Percentiles rank a stretch among this genome's conserved stretches.
Conservation (phyloP, 1,140 invertebrate genomes). For the Doryteuthis pealeii region DNA sequence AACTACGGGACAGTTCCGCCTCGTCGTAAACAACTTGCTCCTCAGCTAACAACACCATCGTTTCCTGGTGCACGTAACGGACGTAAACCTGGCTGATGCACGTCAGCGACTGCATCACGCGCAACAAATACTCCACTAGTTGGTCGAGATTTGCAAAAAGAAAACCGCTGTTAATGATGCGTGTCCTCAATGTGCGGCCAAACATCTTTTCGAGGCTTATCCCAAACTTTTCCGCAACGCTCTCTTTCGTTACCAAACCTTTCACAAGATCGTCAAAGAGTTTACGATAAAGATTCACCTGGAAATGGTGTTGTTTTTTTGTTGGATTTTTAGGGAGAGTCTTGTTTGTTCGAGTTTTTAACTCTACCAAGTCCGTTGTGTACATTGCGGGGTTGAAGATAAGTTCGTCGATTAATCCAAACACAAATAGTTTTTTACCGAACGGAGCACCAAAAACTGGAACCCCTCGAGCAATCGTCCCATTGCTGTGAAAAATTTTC, state of each 20-base stretch:
- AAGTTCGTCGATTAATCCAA: slow-evolving; percentile 54
- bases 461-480: slow-evolving; percentile 41
- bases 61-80: slow-evolving; percentile 47
- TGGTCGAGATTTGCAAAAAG: slow-evolving; percentile 26
- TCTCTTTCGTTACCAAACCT: slow-evolving; percentile 36
- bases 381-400: slow-evolving; percentile 46
- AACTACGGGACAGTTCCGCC: slow-evolving; percentile 26
- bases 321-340: slow-evolving; percentile 43
- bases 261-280: slow-evolving; percentile 50
- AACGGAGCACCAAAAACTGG: slow-evolving; percentile 55
- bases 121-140: slow-evolving; percentile 38
- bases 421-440: slow-evolving; percentile 42
- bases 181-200: slow-evolving; percentile 30
- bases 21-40: slow-evolving; percentile 34
- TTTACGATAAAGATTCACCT: slow-evolving; percentile 44
- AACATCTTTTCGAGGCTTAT: slow-evolving; percentile 34
- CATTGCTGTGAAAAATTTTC: slow-evolving; percentile 37
- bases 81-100: slow-evolving; percentile 39
- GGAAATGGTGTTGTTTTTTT: slow-evolving; percentile 38
- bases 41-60: slow-evolving; percentile 29
- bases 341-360: slow-evolving; percentile 47
- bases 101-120: slow-evolving; percentile 36
- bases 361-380: slow-evolving; percentile 41
- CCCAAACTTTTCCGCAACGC: slow-evolving; percentile 32
- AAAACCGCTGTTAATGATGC: slow-evolving; percentile 19